Evolutionary conservation across 2,113 vertebrate species (phyloP).

Genomic region (Lampris incognitus): DNA sequence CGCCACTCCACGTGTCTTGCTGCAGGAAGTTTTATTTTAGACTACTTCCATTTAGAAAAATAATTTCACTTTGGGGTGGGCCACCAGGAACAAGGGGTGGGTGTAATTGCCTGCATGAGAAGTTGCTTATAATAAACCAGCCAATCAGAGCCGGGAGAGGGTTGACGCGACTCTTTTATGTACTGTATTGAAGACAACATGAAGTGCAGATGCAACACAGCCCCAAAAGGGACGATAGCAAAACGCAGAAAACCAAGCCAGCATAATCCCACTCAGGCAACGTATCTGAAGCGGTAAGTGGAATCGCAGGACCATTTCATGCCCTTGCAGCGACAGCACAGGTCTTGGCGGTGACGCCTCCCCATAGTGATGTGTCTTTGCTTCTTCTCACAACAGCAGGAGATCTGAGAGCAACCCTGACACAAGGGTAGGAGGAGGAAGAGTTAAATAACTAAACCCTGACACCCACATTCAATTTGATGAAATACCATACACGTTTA

Average conservation of each 20-base stretch:
- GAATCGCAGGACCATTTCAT: conserved; percentile 91
- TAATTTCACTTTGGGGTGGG: conserved; percentile 26
- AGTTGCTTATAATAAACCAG: conserved; percentile 9
- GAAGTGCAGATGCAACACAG: no score
- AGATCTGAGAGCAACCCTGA: conserved; percentile 88
- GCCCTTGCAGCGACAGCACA: conserved; percentile 93
- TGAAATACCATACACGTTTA: no score
- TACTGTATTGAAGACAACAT: conserved; percentile 9
- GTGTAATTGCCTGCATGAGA: not conserved
- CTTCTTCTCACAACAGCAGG: conserved; percentile 90
- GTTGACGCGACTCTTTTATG: not conserved
- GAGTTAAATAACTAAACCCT: no score
- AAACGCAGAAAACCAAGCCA: not conserved
- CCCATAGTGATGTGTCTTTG: conserved; percentile 91
- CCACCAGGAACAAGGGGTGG: not conserved
- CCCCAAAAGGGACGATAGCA: not conserved
- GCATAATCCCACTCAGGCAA: conserved; percentile 79
- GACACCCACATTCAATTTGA: no score
- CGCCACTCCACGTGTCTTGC: conserved; percentile 6
- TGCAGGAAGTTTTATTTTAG: conserved; percentile 57
- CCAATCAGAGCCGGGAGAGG: not conserved
- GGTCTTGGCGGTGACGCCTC: conserved; percentile 92
- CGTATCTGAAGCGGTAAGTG: conserved; percentile 93
- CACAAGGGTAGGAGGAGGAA: not conserved
- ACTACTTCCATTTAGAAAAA: conserved; percentile 64